phyloP scores from a whole-genome alignment of 2,113 vertebrate species.

The Mastomys coucha region DNA sequence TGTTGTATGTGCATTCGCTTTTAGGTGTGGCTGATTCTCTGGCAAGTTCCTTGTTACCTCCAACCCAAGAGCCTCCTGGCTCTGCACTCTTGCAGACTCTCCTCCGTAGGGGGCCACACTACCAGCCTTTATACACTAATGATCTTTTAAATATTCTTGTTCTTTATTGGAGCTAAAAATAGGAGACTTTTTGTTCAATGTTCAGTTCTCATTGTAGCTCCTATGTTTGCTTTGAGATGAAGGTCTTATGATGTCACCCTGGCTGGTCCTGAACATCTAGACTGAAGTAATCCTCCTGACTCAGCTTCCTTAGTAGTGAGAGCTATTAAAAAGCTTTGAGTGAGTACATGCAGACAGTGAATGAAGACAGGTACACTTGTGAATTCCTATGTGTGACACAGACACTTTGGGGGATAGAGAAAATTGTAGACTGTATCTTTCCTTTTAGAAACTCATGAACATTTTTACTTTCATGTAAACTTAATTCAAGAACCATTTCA shows the following conservation, averaged over 20 bases:
- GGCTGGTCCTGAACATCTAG: background rate
- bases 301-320: background rate
- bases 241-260: background rate
- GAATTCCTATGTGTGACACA: background rate
- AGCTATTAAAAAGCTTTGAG: background rate
- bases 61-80: background rate
- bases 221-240: background rate
- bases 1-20: background rate
- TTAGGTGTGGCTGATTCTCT: background rate
- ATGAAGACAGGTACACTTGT: background rate
- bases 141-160: background rate
- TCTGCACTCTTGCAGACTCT: background rate
- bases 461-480: slow-evolving; percentile 30
- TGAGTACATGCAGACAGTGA: background rate
- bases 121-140: background rate
- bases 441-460: slow-evolving; percentile 32
- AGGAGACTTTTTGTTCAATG: background rate
- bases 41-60: background rate
- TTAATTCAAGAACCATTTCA: background rate
- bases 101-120: background rate
- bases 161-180: slow-evolving; percentile 48
- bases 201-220: background rate
- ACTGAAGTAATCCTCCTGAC: background rate
- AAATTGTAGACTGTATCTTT: slow-evolving; percentile 6
- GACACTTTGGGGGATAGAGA: background rate